A percentile compares a stretch with the other conserved stretches of the same genome.
Evolutionary conservation across 1,140 invertebrate species (phyloP).

Genomic region (Drosophila micromelanica): DNA sequence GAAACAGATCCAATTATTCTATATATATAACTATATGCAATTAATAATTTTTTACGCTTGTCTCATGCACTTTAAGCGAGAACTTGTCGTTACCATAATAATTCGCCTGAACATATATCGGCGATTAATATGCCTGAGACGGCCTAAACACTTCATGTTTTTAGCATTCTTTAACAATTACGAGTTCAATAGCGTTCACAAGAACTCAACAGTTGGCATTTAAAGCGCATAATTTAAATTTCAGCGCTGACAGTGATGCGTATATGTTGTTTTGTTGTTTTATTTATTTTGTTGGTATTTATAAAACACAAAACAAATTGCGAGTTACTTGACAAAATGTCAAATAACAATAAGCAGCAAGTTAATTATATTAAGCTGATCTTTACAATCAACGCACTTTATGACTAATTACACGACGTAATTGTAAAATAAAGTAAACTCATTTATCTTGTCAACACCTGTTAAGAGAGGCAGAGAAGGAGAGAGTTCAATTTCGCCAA

Average conservation of each 20-base stretch:
- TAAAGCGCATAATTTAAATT: conserved; percentile 64
- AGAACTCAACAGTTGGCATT: conserved; percentile 67
- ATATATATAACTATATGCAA: conserved; percentile 4
- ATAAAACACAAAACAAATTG: conserved; percentile 60
- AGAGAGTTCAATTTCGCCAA: neutral
- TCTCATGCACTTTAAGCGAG: conserved; percentile 19
- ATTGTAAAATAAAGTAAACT: conserved; percentile 37
- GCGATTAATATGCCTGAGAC: conserved; percentile 39
- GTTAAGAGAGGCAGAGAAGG: conserved; percentile 30
- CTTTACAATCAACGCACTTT: conserved; percentile 75
- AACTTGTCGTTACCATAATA: conserved; percentile 36
- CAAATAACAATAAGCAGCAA: conserved; percentile 43
- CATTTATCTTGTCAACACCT: conserved; percentile 50
- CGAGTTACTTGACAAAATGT: conserved; percentile 54
- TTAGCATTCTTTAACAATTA: conserved; percentile 57
- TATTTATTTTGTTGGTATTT: conserved; percentile 43
- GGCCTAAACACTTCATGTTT: conserved; percentile 25
- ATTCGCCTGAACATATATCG: conserved; percentile 19
- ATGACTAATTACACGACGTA: conserved; percentile 68
- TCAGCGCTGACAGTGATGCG: conserved; percentile 28
- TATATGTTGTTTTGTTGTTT: conserved; percentile 8
- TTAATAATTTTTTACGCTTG: neutral
- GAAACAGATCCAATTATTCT: neutral
- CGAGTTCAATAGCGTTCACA: conserved; percentile 78
- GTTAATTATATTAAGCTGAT: conserved; percentile 73